Evolutionary conservation across 2,888 invertebrate genomes (phyloP).

Genomic region (Lepidonotus clava): DNA sequence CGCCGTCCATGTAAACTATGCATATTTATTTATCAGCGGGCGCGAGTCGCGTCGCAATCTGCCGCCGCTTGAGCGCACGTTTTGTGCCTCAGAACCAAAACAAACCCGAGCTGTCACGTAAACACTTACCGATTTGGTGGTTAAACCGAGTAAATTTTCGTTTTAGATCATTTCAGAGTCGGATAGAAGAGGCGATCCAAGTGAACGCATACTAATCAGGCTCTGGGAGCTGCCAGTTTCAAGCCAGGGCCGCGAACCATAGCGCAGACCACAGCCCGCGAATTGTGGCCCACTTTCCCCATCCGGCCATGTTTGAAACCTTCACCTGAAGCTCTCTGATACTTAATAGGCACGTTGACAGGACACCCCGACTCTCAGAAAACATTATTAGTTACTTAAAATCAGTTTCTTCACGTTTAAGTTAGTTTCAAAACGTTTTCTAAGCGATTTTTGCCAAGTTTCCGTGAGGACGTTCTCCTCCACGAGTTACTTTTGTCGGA

Average conservation of each 20-base stretch:
- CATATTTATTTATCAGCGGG: slow-evolving; percentile 56
- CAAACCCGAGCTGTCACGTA: neutral
- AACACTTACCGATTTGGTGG: slow-evolving; percentile 27
- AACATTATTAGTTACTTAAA: neutral
- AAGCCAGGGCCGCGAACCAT: neutral
- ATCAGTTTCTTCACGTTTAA: neutral
- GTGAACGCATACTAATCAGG: slow-evolving; percentile 46
- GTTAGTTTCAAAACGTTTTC: neutral
- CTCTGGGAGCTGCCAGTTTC: slow-evolving; percentile 25
- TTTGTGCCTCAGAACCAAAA: slow-evolving; percentile 5
- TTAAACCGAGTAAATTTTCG: neutral
- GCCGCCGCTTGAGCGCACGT: slow-evolving; percentile 19
- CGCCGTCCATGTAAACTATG: slow-evolving; percentile 57
- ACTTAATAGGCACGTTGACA: neutral
- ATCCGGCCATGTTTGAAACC: slow-evolving; percentile 4
- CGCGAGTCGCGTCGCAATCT: slow-evolving; percentile 23
- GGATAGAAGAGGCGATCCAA: neutral
- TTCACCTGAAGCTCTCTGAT: neutral
- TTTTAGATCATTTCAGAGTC: neutral
- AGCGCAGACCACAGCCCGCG: neutral
- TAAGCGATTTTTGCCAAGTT: neutral
- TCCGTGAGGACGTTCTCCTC: neutral
- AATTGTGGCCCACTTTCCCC: neutral
- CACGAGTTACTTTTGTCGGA: neutral
- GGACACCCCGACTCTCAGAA: neutral